phyloP scores from a whole-genome alignment of 2,113 vertebrate species.

The Hyperopisus bebe region DNA sequence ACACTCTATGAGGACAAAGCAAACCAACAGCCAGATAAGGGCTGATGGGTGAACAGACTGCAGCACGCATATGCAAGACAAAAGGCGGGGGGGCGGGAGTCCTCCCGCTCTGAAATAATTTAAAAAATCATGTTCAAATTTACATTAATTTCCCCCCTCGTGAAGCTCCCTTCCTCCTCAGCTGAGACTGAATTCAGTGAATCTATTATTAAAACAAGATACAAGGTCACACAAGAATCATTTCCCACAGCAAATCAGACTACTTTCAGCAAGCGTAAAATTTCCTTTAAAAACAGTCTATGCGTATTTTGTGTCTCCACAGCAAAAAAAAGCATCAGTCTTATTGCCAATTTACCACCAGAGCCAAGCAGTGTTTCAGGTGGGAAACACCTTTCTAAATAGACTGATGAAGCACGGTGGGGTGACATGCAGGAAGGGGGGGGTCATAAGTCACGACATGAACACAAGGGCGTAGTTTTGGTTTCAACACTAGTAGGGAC shows the following conservation, averaged over 20 bases:
- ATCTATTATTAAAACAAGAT: conserved; percentile 12
- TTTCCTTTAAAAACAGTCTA: neutral
- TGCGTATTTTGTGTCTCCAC: neutral
- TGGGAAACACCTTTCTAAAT: neutral
- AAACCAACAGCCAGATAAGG: neutral
- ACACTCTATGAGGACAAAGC: neutral
- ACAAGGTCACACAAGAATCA: neutral
- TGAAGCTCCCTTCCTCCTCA: neutral
- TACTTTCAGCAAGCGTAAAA: neutral
- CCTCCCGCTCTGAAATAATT: neutral
- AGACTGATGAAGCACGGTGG: neutral
- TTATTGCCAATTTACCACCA: neutral
- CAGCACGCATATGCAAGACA: neutral
- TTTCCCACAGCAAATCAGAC: neutral
- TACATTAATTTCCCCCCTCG: neutral
- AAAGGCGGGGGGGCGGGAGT: neutral
- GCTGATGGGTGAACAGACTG: neutral
- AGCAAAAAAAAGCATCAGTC: neutral
- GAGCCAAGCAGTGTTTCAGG: neutral
- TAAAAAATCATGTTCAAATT: neutral
- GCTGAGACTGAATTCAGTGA: neutral
- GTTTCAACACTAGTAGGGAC: neutral
- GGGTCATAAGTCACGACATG: neutral
- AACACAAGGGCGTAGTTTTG: neutral
- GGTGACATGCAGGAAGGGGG: neutral